Evolutionary conservation across 1,140 invertebrate species (phyloP), one percentile per base, ranked within the genome.

Genomic region (Leptinotarsa texana): DNA sequence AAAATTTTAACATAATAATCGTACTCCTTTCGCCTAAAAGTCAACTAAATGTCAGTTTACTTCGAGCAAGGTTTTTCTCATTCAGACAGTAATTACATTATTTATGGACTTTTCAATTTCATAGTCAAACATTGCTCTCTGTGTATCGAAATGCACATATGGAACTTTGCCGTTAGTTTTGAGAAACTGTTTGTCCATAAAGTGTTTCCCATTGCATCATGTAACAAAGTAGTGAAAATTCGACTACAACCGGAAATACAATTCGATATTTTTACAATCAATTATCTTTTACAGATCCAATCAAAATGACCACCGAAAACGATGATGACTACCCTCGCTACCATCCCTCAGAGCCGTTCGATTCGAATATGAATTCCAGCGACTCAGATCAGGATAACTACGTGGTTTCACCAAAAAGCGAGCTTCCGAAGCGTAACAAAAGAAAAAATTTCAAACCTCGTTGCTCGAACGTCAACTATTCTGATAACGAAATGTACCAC

Each of bases 371-470:
- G 51, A 72, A 83, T 51, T 81, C 83, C 68, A 83, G 80, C 77
- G 83, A 84, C 73, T 84, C 83, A 22, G 83, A 84, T 62, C 75
- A 82, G 70, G 82, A 84, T 87, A 84, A 80, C 80, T 73, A 86
- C 85, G 76, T 83, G 84, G 82, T 86, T 85, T 80, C 80, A 8
- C 86, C 86, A 0, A 87, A 88, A 81, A 86, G 85, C 78, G 88
- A 87, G 76, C 85, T 86, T 78, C 88, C 88, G 70, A 89, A 89
- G 83, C 85, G 89, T 73, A 92, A 92, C 83, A 92, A 92, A 78
- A 84, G 91, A 69, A 92, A 92, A 81, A 91, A 92, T 82, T 92
- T 92, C 83, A 89, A 91, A 80, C 91, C 91, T 0, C 83, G 90
- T 75, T 90, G 89, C 80, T 87, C 88, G 63, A 91, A 90, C 57